A percentile compares a stretch with the other conserved stretches of the same genome.
Conservation (phyloP, 2,113 vertebrate genomes). For the Procavia capensis region DNA sequence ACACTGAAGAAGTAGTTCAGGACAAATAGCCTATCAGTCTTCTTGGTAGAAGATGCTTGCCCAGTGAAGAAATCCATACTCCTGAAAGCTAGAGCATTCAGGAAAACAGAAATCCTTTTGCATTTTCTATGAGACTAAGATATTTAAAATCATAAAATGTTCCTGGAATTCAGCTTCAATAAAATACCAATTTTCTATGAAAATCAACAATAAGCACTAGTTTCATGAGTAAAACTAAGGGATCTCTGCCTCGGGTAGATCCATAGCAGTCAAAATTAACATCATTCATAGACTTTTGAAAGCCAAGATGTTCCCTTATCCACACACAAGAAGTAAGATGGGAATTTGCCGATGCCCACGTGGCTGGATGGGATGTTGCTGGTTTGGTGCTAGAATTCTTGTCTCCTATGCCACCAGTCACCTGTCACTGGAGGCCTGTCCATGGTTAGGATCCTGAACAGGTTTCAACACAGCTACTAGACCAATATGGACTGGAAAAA, state of each 20-base stretch:
- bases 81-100: background rate
- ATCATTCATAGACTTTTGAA: background rate
- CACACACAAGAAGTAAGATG: background rate
- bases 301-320: background rate
- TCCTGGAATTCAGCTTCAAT: background rate
- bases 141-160: constrained; percentile 6
- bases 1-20: background rate
- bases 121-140: background rate
- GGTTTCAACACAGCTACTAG: background rate
- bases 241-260: background rate
- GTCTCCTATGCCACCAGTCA: background rate
- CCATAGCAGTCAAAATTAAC: background rate
- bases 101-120: background rate
- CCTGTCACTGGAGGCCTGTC: background rate
- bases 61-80: background rate
- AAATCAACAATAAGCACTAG: background rate
- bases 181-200: background rate
- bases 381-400: background rate
- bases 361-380: background rate
- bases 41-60: background rate
- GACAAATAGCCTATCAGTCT: background rate
- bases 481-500: background rate
- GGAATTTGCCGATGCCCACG: background rate
- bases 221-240: background rate
- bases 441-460: background rate